Evolutionary conservation across 2,888 invertebrate species (phyloP).

Genomic region (Serripes groenlandicus): DNA sequence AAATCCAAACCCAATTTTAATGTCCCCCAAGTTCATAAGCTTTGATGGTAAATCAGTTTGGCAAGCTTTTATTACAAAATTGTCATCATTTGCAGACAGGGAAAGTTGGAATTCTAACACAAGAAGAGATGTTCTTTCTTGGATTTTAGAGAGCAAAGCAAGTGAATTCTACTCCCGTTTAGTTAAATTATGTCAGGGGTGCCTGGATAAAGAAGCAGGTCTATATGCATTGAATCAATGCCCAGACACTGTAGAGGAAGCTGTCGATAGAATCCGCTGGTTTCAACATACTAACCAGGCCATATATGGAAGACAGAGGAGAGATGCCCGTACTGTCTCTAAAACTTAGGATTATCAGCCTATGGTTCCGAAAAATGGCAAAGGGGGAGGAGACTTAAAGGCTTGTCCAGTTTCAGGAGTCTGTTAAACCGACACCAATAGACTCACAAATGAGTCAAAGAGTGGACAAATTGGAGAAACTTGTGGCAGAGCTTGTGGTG

Average conservation of each 20-base stretch:
- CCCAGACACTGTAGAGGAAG: slow-evolving; percentile 6
- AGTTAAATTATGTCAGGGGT: slow-evolving; percentile 8
- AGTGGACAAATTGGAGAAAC: slow-evolving; percentile 1
- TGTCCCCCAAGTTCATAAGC: not conserved
- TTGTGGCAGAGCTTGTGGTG: not conserved
- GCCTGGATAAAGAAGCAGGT: slow-evolving; percentile 11
- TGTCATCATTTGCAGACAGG: not conserved
- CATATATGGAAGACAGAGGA: not conserved
- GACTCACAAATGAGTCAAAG: slow-evolving; percentile 4
- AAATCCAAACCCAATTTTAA: too few relatives aligned
- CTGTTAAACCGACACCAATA: not conserved
- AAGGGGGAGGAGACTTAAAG: not conserved
- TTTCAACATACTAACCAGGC: slow-evolving; percentile 7
- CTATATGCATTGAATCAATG: slow-evolving; percentile 1
- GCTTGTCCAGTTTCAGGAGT: slow-evolving; percentile 7
- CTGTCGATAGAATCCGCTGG: not conserved
- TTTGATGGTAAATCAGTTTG: slow-evolving; percentile 11
- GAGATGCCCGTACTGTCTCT: not conserved
- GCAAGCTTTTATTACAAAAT: slow-evolving; percentile 1
- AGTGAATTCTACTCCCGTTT: slow-evolving; percentile 4
- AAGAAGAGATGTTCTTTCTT: not conserved
- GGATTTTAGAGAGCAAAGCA: slow-evolving; percentile 1
- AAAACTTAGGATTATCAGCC: too few relatives aligned
- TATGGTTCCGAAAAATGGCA: not conserved
- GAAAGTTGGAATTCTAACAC: not conserved